A percentile compares a stretch with the other conserved stretches of the same genome.
phyloP scores from a whole-genome alignment of 2,888 invertebrate genomes.

The Mystacides longicornis region DNA sequence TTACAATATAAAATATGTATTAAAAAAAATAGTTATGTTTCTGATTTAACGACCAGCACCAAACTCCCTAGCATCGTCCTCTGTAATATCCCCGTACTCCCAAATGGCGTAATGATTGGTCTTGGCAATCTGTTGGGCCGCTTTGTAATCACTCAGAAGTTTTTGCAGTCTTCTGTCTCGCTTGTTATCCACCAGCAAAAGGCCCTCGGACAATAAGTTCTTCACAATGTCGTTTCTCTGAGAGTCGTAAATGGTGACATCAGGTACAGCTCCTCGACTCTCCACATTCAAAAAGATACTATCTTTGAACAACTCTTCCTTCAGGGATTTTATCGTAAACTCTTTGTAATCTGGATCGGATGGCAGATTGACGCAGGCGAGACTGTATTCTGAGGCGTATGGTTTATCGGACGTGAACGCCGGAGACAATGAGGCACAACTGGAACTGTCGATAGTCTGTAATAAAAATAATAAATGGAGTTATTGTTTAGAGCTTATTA shows the following conservation, averaged over 20 bases:
- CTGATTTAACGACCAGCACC: slow-evolving; percentile 40
- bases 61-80: slow-evolving; percentile 69
- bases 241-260: slow-evolving; percentile 49
- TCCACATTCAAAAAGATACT: slow-evolving; percentile 80
- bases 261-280: slow-evolving; percentile 55
- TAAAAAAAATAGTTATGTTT: background rate
- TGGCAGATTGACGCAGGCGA: slow-evolving; percentile 81
- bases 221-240: slow-evolving; percentile 49
- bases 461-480: background rate
- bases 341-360: slow-evolving; percentile 78
- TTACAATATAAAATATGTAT: background rate
- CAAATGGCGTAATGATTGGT: slow-evolving; percentile 84
- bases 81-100: slow-evolving; percentile 98
- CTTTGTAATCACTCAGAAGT: slow-evolving; percentile 73
- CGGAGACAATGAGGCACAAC: slow-evolving; percentile 77
- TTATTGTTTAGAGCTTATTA: background rate
- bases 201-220: slow-evolving; percentile 77
- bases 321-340: slow-evolving; percentile 64
- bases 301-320: slow-evolving; percentile 58
- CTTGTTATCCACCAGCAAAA: slow-evolving; percentile 69
- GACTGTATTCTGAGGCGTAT: slow-evolving; percentile 77
- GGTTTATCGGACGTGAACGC: slow-evolving; percentile 66
- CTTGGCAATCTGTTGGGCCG: slow-evolving; percentile 81
- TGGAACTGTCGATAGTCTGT: slow-evolving; percentile 40
- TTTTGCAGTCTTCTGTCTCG: slow-evolving; percentile 75